Percentiles rank a stretch among this genome's conserved stretches.
phyloP scores from a whole-genome alignment of 2,888 invertebrate genomes.

The Dione vanillae region DNA sequence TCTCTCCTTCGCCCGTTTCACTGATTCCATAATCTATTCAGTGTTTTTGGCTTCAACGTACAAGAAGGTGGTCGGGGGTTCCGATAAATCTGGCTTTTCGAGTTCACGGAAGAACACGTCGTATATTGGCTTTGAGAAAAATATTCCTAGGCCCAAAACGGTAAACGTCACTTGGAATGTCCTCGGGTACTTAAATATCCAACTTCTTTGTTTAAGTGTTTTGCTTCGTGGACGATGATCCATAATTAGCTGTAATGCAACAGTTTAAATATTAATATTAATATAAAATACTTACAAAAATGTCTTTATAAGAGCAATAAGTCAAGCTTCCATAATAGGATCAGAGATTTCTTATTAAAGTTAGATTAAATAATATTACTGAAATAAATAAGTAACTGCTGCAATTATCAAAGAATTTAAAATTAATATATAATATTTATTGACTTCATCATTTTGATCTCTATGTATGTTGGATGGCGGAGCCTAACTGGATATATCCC shows the following conservation, averaged over 20 bases:
- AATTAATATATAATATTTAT: not conserved
- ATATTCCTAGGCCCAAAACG: conserved; percentile 77
- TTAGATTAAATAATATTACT: not conserved
- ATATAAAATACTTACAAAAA: not conserved
- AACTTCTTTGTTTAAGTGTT: conserved; percentile 83
- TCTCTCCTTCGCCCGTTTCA: conserved; percentile 89
- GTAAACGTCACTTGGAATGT: conserved; percentile 83
- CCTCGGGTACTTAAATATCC: conserved; percentile 85
- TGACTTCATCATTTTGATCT: not conserved
- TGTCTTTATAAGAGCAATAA: not conserved
- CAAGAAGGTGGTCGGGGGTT: conserved; percentile 63
- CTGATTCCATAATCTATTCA: conserved; percentile 88
- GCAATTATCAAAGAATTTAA: not conserved
- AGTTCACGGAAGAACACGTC: conserved; percentile 82
- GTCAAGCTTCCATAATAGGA: not conserved
- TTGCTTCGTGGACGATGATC: conserved; percentile 69
- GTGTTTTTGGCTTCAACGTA: conserved; percentile 34
- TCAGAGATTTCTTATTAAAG: not conserved
- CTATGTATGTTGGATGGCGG: not conserved
- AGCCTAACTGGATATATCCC: not conserved
- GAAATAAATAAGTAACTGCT: not conserved
- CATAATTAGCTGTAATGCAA: conserved; percentile 66
- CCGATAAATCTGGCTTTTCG: conserved; percentile 57
- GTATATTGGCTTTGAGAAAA: conserved; percentile 90
- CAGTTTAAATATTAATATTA: conserved; percentile 16